Evolutionary conservation across 2,113 vertebrate species (phyloP), one percentile per base, ranked within the genome.

Genomic region (Pantherophis guttatus): DNA sequence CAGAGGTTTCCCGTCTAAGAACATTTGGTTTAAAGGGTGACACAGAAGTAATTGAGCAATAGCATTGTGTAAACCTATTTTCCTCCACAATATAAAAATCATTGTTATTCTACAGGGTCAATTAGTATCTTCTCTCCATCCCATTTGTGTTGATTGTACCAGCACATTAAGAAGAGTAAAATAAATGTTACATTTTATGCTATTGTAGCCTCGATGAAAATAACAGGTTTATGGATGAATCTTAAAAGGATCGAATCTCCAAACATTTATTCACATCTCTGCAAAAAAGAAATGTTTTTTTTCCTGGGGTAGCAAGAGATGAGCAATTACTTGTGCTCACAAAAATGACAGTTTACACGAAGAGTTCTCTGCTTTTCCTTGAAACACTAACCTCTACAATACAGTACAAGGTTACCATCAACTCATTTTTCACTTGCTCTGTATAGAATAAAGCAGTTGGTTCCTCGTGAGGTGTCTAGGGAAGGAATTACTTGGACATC

Each of bases 261-360:
- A 90, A 90, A 1, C 33, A 91, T 94, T 95, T 95, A 52, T 93
- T 93, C 33, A 90, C 93, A 88, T 75, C 90, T 86, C 86, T 57
- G 90, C 58, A 93, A 91, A 97, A 96, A 92, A 94, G 94, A 94
- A 70, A 1, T 87, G 29, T 55, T 48, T 91, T 91, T 86, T 39
- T 44, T 24, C 81, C 58, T 3, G 7, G 75, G 92, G 89, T 91
- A 89, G 92, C 92, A 44, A 81, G 33, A 96, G 94, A 87, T 44
- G 86, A 97, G 53, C 90, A 94, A 91, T 95, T 95, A 93, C 58
- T 92, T 95, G 91, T 94, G 55, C 87, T 89, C 91, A 87, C 86
- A 93, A 95, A 94, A 96, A 90, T 81, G 96, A 88, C 19, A 58
- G 87, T 94, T 95, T 86, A 90, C 50, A 87, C 58, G 85, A 88